Conservation (phyloP, 2,113 vertebrate species). For the Cromileptes altivelis region DNA sequence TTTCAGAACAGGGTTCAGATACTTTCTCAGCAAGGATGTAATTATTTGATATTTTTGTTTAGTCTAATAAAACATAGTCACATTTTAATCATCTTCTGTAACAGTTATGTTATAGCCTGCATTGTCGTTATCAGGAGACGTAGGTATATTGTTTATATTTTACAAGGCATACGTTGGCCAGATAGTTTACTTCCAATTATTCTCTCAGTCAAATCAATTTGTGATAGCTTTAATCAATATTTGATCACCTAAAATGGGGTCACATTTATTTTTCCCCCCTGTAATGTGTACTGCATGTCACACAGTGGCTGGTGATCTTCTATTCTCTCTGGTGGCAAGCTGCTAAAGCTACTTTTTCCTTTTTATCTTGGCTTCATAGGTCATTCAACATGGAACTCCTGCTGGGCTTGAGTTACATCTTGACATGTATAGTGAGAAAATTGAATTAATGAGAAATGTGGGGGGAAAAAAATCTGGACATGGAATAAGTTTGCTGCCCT, state of each 20-base stretch:
- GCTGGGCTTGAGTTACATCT: background rate
- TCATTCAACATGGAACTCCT: conserved; percentile 1
- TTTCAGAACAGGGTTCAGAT: background rate
- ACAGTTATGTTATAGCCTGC: background rate
- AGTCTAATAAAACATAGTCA: background rate
- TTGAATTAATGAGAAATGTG: background rate
- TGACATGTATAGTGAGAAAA: background rate
- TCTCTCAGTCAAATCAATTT: conserved; percentile 12
- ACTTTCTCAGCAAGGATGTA: background rate
- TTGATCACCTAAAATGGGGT: conserved; percentile 12
- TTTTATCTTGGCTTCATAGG: background rate
- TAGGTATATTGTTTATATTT: background rate
- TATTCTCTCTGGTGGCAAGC: background rate
- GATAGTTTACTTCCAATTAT: conserved; percentile 46
- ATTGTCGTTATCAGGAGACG: background rate
- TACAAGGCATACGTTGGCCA: background rate
- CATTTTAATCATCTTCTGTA: conserved; percentile 3
- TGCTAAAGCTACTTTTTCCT: background rate
- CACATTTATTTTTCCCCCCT: background rate
- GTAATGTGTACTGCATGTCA: background rate
- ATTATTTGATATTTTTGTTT: background rate
- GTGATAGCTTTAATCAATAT: conserved; percentile 39
- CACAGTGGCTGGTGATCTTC: background rate
- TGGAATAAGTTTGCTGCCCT: conserved; percentile 24
- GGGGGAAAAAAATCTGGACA: background rate